Base-by-base conservation (phyloP, 2,888 invertebrate species). In the Hypselothyrea guttata region DNA sequence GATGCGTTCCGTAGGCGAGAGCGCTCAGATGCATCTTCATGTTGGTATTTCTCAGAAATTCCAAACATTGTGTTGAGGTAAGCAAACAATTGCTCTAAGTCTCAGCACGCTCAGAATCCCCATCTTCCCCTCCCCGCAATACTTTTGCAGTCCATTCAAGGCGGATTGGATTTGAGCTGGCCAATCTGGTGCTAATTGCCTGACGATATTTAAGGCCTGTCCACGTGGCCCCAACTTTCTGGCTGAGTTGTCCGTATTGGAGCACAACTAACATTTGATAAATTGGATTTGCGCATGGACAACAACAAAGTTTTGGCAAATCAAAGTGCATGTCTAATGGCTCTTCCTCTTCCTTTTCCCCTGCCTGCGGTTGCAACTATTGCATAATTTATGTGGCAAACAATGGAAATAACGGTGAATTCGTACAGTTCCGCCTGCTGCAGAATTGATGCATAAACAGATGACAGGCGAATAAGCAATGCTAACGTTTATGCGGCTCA, bases 171-270 rank as follows among this genome's bases (percentile, higher is more conserved):
- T 92, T 93, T 9, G 89, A 30, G 93, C 93, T 31, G 95, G 95
- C 0, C 89, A 91, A 64, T 92, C 91, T 82, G 93, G 93, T 88
- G 92, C 92, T 54, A 91, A 93, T 88, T 95, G 95, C 78, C 86
- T 91, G 9, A 90, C 90, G 27, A 88, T 93, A n/a, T 95, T 93
- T 87, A 87, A 90, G n/a, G 89, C 89, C 1, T 95, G 95, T 78
- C 92, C 92, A 11, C 89, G 91, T 61, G 93, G 92, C 8, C 89
- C 91, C 60, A 93, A 93, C 7, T 84, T 94, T 33, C 89, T 95
- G 78, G 94, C 94, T 81, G 74, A 64, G 12, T 72, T 77, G 55
- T 53, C 87, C 55, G 52, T 84, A 41, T 22, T 65, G 42, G 86
- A 85, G 45, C 56, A 51, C 42, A 40, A 41, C 54, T 74, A 54